These are phyloP conservation scores for Calliopum simillimum DNA, from an alignment of 2,888 invertebrate species.

Conservation along the genomic window DNA sequence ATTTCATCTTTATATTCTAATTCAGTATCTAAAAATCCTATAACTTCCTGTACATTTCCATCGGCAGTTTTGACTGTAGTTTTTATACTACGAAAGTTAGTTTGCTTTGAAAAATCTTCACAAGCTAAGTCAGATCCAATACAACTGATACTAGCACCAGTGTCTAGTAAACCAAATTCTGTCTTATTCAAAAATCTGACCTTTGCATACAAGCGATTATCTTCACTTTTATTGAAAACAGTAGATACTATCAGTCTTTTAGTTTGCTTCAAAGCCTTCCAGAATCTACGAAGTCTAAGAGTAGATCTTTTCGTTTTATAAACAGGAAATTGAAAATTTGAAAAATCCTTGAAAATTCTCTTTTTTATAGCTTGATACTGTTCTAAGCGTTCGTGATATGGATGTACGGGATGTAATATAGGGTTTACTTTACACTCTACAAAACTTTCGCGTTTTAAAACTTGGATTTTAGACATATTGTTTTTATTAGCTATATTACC, in stretches of 20 bases:
- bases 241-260: neutral
- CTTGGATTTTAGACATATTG: too few species aligned
- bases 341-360: too few species aligned
- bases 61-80: constrained; percentile 26
- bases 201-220: constrained; percentile 1
- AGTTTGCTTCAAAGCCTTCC: too few species aligned
- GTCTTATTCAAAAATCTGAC: neutral
- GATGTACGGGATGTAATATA: neutral
- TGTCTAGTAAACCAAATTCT: constrained; percentile 26
- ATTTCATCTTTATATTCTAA: constrained; percentile 8
- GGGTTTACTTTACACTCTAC: too few species aligned
- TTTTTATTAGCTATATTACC: too few species aligned
- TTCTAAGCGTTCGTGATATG: constrained; percentile 7
- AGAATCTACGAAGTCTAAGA: neutral
- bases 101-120: constrained; percentile 3
- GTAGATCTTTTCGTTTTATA: neutral
- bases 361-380: neutral
- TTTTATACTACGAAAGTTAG: constrained; percentile 4
- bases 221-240: neutral
- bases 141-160: too few species aligned
- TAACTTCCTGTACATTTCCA: constrained; percentile 3
- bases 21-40: constrained; percentile 11
- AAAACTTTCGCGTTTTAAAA: too few species aligned
- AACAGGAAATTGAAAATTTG: neutral
- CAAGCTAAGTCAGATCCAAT: constrained; percentile 21